Conservation (phyloP, 2,113 vertebrate species). For the Ceyx melanurus region DNA sequence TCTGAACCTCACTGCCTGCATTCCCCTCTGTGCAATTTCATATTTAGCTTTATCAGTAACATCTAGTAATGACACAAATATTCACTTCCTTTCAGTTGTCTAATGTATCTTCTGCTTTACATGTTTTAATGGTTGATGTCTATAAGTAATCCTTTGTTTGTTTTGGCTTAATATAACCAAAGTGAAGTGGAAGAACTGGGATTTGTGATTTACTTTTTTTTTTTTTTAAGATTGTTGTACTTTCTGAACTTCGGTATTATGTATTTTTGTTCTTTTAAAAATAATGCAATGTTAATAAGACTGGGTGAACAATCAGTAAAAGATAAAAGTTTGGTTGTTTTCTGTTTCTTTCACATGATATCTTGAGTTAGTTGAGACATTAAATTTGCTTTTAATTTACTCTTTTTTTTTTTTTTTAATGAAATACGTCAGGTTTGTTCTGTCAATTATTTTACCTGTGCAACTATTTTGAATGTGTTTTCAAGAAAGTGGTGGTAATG, state of each 20-base stretch:
- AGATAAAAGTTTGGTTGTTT: neutral
- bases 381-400: conserved; percentile 11
- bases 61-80: neutral
- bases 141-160: neutral
- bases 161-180: neutral
- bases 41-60: neutral
- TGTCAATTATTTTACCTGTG: neutral
- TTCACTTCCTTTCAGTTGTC: neutral
- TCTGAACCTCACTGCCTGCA: neutral
- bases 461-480: neutral
- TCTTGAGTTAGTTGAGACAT: neutral
- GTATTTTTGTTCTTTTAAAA: neutral
- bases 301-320: neutral
- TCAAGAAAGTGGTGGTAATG: neutral
- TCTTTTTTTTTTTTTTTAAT: neutral
- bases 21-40: neutral
- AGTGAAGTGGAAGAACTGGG: neutral
- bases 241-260: neutral
- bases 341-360: conserved; percentile 1
- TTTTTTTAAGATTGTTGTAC: neutral
- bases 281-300: neutral
- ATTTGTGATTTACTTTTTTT: neutral
- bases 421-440: neutral
- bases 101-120: neutral
- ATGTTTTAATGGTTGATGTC: neutral